phyloP scores from a whole-genome alignment of 35 echinoderm and acorn worm species.

The Heliocidaris erythrogramma region DNA sequence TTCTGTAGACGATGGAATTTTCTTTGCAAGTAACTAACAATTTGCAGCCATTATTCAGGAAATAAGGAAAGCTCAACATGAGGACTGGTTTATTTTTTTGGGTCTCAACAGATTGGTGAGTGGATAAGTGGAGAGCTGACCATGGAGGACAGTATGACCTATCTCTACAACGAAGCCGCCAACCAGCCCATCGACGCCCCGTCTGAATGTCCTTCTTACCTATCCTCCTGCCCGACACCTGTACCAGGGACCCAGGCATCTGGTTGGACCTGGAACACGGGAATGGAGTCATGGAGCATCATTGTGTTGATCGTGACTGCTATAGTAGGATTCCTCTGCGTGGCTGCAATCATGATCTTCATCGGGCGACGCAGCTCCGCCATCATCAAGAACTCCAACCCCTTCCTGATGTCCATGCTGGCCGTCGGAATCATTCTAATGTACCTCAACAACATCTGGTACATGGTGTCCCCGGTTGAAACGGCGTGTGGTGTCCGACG shows the following conservation, averaged over 20 bases:
- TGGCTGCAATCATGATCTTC: neutral
- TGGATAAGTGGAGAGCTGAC: slow-evolving; percentile 19
- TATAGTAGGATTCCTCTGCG: neutral
- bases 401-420: slow-evolving; percentile 22
- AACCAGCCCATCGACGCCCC: slow-evolving; percentile 14
- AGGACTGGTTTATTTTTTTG: neutral
- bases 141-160: neutral
- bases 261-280: neutral
- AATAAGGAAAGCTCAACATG: neutral
- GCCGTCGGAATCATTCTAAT: slow-evolving; percentile 28
- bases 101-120: neutral
- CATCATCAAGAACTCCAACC: neutral
- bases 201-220: neutral
- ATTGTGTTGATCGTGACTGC: slow-evolving; percentile 3
- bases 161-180: slow-evolving; percentile 28
- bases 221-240: neutral
- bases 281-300: slow-evolving; percentile 7
- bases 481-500: slow-evolving; percentile 7
- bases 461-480: slow-evolving; percentile 27
- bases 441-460: slow-evolving; percentile 20
- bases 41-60: neutral
- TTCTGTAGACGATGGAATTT: neutral
- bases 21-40: neutral
- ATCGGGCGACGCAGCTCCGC: neutral
- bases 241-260: neutral